phyloP scores from a whole-genome alignment of 2,113 vertebrate genomes.

The Nycticorax nycticorax region DNA sequence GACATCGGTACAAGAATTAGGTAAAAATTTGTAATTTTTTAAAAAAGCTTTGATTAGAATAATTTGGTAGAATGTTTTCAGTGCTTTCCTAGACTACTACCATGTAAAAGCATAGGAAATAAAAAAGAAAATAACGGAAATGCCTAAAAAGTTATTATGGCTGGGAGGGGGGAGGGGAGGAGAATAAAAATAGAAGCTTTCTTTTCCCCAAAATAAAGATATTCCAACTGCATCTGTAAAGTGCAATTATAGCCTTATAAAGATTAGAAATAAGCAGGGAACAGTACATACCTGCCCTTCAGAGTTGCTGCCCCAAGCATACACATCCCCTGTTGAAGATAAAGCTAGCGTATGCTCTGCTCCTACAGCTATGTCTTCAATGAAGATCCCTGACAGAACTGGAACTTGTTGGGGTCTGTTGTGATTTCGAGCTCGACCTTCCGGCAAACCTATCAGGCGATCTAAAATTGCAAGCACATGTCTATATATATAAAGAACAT shows the following conservation, averaged over 20 bases:
- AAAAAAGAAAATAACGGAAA: not conserved
- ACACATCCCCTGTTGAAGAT: slow-evolving; percentile 80
- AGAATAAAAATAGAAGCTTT: not conserved
- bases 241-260: rapidly evolving
- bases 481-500: not conserved
- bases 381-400: slow-evolving; percentile 76
- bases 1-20: not conserved
- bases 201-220: not conserved
- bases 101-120: not conserved
- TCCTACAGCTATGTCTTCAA: slow-evolving; percentile 83
- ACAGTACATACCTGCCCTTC: slow-evolving; percentile 78
- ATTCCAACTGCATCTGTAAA: too few species aligned
- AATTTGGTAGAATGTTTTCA: not conserved
- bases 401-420: slow-evolving; percentile 84
- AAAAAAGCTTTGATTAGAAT: not conserved
- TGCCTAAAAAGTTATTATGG: not conserved
- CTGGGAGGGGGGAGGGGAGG: too few species aligned
- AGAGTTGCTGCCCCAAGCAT: slow-evolving; percentile 86
- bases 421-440: slow-evolving; percentile 85
- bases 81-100: not conserved
- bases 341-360: slow-evolving; percentile 83
- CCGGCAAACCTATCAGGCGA: slow-evolving; percentile 83
- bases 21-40: not conserved
- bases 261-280: not conserved
- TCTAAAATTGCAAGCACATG: slow-evolving; percentile 61